Conservation (phyloP, 2,888 invertebrate genomes). For the Hirtodrosophila alboralis region DNA sequence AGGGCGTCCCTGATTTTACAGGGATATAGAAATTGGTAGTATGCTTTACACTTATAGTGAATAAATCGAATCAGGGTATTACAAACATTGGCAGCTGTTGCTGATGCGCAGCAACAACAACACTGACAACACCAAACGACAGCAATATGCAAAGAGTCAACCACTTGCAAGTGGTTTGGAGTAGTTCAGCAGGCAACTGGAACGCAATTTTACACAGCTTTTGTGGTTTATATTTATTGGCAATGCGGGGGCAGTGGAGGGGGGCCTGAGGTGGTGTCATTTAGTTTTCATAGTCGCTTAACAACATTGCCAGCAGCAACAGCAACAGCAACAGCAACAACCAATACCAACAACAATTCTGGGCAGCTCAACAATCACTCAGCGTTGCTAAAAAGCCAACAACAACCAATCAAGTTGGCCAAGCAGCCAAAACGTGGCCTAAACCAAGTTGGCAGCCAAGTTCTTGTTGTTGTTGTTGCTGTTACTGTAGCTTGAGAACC, state of each 20-base stretch:
- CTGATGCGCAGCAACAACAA: conserved; percentile 17
- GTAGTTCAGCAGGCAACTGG: conserved; percentile 61
- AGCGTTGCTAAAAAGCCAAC: conserved; percentile 32
- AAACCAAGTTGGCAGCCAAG: conserved; percentile 48
- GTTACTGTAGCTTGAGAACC: conserved; percentile 46
- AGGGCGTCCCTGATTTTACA: too few relatives aligned
- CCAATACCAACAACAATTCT: conserved; percentile 1
- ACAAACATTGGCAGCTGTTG: conserved; percentile 9
- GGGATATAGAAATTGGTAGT: too few relatives aligned
- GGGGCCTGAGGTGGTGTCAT: conserved; percentile 43
- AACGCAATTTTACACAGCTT: conserved; percentile 52
- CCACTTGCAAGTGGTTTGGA: conserved; percentile 42
- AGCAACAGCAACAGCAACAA: conserved; percentile 23
- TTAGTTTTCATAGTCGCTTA: conserved; percentile 59
- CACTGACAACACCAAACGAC: conserved; percentile 27
- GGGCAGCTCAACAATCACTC: conserved; percentile 53
- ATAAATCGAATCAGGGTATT: too few relatives aligned
- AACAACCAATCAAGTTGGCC: conserved; percentile 44
- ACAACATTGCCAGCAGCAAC: conserved; percentile 45
- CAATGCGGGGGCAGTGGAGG: conserved; percentile 25
- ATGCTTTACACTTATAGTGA: too few relatives aligned
- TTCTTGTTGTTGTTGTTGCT: conserved; percentile 22
- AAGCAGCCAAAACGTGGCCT: conserved; percentile 62
- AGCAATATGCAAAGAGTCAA: conserved; percentile 13
- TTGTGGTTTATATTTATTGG: conserved; percentile 48